Percentiles rank a stretch among this genome's conserved stretches.
Evolutionary conservation across 2,797 vertebrate genomes (phyloP).

Genomic region (Manis javanica): DNA sequence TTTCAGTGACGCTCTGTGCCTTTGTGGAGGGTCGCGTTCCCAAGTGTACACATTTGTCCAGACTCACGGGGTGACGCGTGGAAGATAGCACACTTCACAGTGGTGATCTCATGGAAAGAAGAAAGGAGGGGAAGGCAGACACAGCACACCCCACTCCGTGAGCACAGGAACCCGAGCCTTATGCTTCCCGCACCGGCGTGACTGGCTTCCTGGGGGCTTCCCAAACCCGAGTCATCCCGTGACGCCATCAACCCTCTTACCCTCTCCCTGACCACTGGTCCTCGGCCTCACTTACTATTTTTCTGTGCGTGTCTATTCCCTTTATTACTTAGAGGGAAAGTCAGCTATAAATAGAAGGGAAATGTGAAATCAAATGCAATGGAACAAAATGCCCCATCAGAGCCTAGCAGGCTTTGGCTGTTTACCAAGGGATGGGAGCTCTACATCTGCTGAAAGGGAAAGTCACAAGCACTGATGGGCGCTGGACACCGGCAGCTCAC

Average conservation of each 20-base stretch:
- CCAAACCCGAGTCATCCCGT: fast-evolving
- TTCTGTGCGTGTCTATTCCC: not conserved
- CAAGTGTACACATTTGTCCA: not conserved
- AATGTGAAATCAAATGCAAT: not conserved
- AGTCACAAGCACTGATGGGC: not conserved
- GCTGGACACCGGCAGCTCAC: fast-evolving
- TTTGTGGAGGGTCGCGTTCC: not conserved
- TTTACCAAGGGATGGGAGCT: not conserved
- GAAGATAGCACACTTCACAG: not conserved
- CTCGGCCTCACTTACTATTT: not conserved
- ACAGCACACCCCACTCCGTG: too few species aligned
- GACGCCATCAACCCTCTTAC: not conserved
- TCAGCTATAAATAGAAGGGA: not conserved
- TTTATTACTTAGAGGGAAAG: not conserved
- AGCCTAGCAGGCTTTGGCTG: too few species aligned
- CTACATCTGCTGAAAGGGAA: too few species aligned
- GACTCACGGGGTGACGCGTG: fast-evolving
- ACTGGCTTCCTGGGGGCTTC: not conserved
- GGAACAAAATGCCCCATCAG: not conserved
- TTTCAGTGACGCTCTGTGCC: not conserved
- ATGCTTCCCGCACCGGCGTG: not conserved
- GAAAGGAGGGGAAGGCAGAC: not conserved
- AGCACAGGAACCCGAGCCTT: not conserved
- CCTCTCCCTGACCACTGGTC: not conserved
- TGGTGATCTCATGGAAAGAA: not conserved